Evolutionary conservation across 1,140 invertebrate genomes (phyloP).

Genomic region (Helicoverpa armigera): DNA sequence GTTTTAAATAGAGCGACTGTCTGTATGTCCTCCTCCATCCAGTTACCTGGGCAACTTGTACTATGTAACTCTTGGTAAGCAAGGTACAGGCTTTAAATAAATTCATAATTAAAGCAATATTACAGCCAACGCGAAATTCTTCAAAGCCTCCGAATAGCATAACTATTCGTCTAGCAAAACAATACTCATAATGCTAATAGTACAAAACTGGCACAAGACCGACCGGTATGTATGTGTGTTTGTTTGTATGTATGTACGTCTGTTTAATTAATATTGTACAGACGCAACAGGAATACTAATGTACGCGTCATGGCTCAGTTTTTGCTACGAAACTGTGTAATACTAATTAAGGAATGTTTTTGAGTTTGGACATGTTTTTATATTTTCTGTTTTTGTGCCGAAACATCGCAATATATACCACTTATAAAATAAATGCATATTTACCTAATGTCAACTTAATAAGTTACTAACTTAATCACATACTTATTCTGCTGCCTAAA

Average conservation of each 20-base stretch:
- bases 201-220: constrained; percentile 31
- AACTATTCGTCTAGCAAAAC: neutral
- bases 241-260: constrained; percentile 17
- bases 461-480: too few species aligned
- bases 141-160: constrained; percentile 7
- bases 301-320: neutral
- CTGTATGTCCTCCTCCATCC: too few species aligned
- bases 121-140: neutral
- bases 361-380: neutral
- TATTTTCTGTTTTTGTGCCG: neutral
- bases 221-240: neutral
- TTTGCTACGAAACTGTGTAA: constrained; percentile 5
- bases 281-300: constrained; percentile 26
- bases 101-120: neutral
- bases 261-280: constrained; percentile 40
- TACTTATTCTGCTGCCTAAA: too few species aligned
- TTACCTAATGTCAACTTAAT: too few species aligned
- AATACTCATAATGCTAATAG: constrained; percentile 25
- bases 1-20: too few species aligned
- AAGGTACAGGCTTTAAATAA: too few species aligned
- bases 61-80: too few species aligned
- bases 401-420: too few species aligned
- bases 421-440: too few species aligned
- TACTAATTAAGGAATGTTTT: constrained; percentile 36
- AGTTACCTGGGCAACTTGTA: too few species aligned